Evolutionary conservation across 2,888 invertebrate genomes (phyloP).

Genomic region (Hypercompe scribonia): DNA sequence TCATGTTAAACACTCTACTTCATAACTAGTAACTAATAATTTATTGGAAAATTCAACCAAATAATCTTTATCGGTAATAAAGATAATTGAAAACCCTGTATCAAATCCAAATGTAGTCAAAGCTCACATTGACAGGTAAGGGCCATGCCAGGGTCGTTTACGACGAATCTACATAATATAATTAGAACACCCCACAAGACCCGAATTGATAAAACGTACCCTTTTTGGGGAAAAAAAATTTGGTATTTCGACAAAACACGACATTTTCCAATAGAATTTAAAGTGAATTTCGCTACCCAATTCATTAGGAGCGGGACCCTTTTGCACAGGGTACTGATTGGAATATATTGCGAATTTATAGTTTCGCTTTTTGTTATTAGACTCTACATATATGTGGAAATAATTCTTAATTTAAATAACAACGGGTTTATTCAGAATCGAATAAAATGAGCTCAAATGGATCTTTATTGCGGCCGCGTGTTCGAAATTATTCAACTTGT

Average conservation of each 20-base stretch:
- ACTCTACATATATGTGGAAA: background rate
- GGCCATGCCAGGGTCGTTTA: slow-evolving; percentile 17
- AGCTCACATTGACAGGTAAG: slow-evolving; percentile 26
- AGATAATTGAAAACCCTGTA: slow-evolving; percentile 10
- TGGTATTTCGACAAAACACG: slow-evolving; percentile 35
- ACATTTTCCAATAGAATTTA: slow-evolving; percentile 53
- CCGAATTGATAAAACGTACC: slow-evolving; percentile 52
- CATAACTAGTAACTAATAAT: background rate
- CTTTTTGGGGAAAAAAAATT: slow-evolving; percentile 42
- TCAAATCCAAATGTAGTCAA: slow-evolving; percentile 3
- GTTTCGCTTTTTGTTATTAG: background rate
- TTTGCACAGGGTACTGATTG: slow-evolving; percentile 18
- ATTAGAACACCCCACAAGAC: slow-evolving; percentile 44
- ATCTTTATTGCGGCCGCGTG: background rate
- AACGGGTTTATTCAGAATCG: background rate
- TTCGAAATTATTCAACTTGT: too few relatives aligned
- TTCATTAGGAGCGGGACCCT: slow-evolving; percentile 44
- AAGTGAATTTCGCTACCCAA: slow-evolving; percentile 50
- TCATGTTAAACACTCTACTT: too few relatives aligned
- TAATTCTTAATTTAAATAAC: background rate
- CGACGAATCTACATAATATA: slow-evolving; percentile 54
- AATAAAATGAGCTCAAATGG: background rate
- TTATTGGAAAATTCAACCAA: background rate
- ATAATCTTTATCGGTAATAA: background rate
- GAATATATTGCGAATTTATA: slow-evolving; percentile 15